Evolutionary conservation across 2,888 invertebrate species (phyloP), one percentile per base, ranked within the genome.

Genomic region (Melanotus villosus): DNA sequence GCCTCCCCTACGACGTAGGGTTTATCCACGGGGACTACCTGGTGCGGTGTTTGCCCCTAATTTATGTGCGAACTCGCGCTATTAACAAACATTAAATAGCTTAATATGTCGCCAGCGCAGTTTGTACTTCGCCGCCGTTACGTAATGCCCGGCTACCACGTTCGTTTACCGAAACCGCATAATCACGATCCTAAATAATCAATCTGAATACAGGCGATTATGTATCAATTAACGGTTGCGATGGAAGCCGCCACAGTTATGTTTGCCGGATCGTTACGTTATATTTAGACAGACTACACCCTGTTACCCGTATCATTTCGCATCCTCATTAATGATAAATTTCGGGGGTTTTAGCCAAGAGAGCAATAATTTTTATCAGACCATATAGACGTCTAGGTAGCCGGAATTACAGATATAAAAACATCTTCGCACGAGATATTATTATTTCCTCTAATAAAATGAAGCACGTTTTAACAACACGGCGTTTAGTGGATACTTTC

Each of bases 71-170:
- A 80, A 80, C 79, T 81, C 79, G 72, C 73, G 80, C 80, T 78
- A 79, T 81, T 81, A 81, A 79, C 81, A 79, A 78, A 80, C 81
- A 80, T 81, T 82, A 81, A 68, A 80, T 77, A 75, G 75, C 79
- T 80, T 79, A 80, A 80, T 80, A 76, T 78, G 80, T 80, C 80
- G 76, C 73, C 73, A 66, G 63, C 68, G 67, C 75, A 76, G 76
- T 78, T 79, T 77, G 76, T 78, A 78, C 77, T 77, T 74, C 74
- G 76, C 77, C 76, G 76, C 73, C 69, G 38, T 56, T 47, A 59
- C 50, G 58, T 30, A 58, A 59, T 30, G 45, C 26, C 18, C 65
- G 3, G 5, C 26, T 43, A 43, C 63, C 34, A 59, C 58, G 71
- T 72, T 65, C 72, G 68, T 66, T 67, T 41, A 57, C 58, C 14